Evolutionary conservation across 2,888 invertebrate species (phyloP).

Genomic region (Gymnosoma rotundatum): DNA sequence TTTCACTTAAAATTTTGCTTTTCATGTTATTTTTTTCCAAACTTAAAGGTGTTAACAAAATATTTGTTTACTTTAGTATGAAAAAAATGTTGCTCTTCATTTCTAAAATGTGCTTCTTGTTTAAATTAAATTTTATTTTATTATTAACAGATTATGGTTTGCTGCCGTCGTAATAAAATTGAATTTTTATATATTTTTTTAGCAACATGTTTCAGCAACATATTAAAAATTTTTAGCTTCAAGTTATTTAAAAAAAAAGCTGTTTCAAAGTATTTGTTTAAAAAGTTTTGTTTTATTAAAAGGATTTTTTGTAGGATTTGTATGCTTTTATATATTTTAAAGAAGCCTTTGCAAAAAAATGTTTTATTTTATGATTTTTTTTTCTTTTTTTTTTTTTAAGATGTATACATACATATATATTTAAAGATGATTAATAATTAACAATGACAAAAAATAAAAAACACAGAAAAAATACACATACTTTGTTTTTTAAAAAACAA

Average conservation of each 20-base stretch:
- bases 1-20: no score
- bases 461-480: constrained; percentile 61
- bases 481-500: constrained; percentile 55
- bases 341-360: constrained; percentile 59
- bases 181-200: no score
- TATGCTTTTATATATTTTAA: constrained; percentile 57
- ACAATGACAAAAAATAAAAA: constrained; percentile 64
- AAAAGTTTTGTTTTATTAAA: constrained; percentile 66
- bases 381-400: constrained; percentile 24
- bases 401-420: constrained; percentile 57
- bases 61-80: no score
- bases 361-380: constrained; percentile 38
- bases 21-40: no score
- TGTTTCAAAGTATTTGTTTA: constrained; percentile 59
- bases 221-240: no score
- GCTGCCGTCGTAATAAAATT: no score
- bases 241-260: constrained; percentile 12
- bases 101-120: no score
- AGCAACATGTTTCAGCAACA: neutral
- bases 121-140: no score
- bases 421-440: constrained; percentile 65
- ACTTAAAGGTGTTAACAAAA: no score
- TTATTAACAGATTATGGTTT: no score
- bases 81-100: no score
- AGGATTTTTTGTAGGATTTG: constrained; percentile 65